A percentile compares a stretch with the other conserved stretches of the same genome.
Conservation (phyloP, 2,888 invertebrate species). For the Lasioglossum leucozonium region DNA sequence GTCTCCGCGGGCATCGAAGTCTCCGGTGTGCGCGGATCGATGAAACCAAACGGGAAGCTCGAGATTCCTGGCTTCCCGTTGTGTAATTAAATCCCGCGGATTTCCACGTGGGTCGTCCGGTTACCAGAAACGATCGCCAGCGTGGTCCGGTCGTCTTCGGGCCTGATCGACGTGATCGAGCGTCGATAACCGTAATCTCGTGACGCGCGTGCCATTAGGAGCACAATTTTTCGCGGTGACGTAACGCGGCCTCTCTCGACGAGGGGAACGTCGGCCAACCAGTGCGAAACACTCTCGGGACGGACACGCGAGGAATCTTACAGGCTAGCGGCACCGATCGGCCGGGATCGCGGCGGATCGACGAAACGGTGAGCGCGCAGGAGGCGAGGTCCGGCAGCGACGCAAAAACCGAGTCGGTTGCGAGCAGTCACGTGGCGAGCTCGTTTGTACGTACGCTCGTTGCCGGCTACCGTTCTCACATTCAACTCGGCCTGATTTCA, state of each 20-base stretch:
- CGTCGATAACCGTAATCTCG: conserved; percentile 13
- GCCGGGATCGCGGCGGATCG: neutral
- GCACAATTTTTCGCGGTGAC: neutral
- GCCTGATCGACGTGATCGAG: neutral
- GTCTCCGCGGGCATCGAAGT: conserved; percentile 62
- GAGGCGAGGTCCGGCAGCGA: conserved; percentile 13
- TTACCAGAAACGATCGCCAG: conserved; percentile 5
- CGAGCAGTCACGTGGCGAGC: conserved; percentile 61
- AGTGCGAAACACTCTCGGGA: neutral
- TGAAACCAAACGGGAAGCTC: conserved; percentile 15
- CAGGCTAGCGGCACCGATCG: neutral
- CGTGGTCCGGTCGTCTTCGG: neutral
- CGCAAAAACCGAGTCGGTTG: conserved; percentile 37
- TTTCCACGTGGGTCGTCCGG: conserved; percentile 14
- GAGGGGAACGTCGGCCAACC: neutral
- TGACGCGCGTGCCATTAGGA: neutral
- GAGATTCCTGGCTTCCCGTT: too few relatives aligned
- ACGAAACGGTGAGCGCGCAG: neutral
- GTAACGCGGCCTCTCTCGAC: neutral
- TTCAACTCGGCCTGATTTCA: conserved; percentile 66
- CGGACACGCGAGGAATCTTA: neutral
- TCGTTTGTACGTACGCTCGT: conserved; percentile 34
- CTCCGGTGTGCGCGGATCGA: conserved; percentile 52
- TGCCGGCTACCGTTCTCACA: conserved; percentile 60
- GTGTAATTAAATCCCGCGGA: conserved; percentile 23